Evolutionary conservation across 2,888 invertebrate genomes (phyloP), one percentile per base, ranked within the genome.

Genomic region (Pachycephus smyrnensis): DNA sequence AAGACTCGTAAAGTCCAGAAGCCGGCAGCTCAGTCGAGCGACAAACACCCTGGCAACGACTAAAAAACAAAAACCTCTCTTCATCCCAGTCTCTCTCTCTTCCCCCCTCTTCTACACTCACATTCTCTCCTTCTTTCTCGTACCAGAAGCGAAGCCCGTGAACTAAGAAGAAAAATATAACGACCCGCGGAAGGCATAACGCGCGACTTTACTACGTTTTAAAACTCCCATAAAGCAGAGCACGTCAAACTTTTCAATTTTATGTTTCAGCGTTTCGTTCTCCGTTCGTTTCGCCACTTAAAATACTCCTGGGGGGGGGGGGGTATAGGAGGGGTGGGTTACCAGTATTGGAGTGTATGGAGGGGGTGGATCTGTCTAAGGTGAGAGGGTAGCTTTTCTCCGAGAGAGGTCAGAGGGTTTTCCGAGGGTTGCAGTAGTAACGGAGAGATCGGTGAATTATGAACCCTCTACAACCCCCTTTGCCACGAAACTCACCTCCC

Each of bases 211-310:
- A 90, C 86, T 88, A 82, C 88, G 84, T 89, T 87, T 86, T 90
- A 90, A 90, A 90, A 89, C 87, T 89, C 86, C 86, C 89, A 88
- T 90, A 90, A 90, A 90, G 81, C 85, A 84, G 73, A 83, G 84
- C 83, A 86, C 86, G 89, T 88, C 88, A 88, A 90, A 90, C 89
- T 90, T 90, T 90, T 90, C 90, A 90, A 90, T 90, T 90, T 90
- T 90, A 90, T 86, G 87, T 87, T 85, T 87, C 85, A 80, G 75
- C 88, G 81, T 88, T 84, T 84, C 85, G 85, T 83, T 82, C 81
- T 83, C 81, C 82, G 75, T 80, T 83, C 84, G 82, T 82, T 83
- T 84, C 82, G 82, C 83, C 84, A 85, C 84, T 88, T 86, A 85
- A 82, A 81, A 79, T 76, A 82, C 82, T 81, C 83, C 76, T 55